Evolutionary conservation across 1,140 invertebrate species (phyloP), one percentile per base, ranked within the genome.

Genomic region (Temnothorax curvispinosus): DNA sequence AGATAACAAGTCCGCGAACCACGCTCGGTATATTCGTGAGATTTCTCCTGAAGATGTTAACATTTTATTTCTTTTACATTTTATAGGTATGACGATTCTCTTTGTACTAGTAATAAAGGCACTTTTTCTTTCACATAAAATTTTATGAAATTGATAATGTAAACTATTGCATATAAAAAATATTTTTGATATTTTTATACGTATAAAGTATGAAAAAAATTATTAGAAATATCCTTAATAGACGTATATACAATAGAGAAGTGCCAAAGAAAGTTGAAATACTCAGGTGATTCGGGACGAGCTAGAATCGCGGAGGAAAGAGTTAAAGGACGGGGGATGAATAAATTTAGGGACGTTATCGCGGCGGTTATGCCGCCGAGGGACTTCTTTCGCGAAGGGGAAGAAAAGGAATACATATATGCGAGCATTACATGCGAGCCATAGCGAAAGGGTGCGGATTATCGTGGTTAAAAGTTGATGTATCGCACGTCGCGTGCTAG

Each of bases 281-380:
- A 56, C 27, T 84, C 52, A 60, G 72, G 77, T 64, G 50, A 64
- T 86, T 72, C 9, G 77, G 56, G 9, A 11, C 8, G 27, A 58
- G 35, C 38, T 81, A 52, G 67, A 86, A 87, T 74, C 54, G 47
- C 50, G 64, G 41, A 69, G 69, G 13, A 52, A 71, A 32, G 35
- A 64, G 54, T 64, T 65, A 71, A 81, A 85, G 85, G 35, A 69
- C 72, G 75, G 52, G 76, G 76, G 56, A 91, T 90, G 90, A 91
- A 92, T 92, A 88, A 91, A 80, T 92, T 86, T 88, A 77, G 52
- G 58, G 65, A 67, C 85, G 71, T 88, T 90, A 88, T 91, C 82
- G 72, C 32, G 58, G 65, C 72, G 62, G 62, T 86, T 82, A 67
- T 78, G 78, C 60, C 65, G 44, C 54, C 41, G 74, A 58, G 65